Conservation (phyloP, 2,797 vertebrate species). For the Eutrigla gurnardus region DNA sequence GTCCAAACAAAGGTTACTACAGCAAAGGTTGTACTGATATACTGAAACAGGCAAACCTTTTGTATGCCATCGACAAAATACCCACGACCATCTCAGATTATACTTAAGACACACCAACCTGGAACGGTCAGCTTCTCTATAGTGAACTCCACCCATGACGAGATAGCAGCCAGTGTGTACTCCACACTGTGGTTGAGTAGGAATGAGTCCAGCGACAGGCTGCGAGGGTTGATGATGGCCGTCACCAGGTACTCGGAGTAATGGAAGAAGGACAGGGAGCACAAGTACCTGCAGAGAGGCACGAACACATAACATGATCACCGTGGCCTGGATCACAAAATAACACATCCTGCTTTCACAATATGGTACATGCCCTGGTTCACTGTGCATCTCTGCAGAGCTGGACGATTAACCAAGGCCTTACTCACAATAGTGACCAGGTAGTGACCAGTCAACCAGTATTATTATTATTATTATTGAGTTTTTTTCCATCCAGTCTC, state of each 20-base stretch:
- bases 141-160: conserved; percentile 97
- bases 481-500: no score
- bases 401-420: not conserved
- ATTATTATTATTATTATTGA: not conserved
- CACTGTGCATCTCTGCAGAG: not conserved
- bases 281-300: conserved; percentile 90
- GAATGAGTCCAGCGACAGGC: conserved; percentile 95
- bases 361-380: not conserved
- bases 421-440: not conserved
- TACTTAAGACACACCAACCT: conserved; percentile 81
- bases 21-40: not conserved
- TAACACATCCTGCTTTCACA: not conserved
- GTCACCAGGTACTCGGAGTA: conserved; percentile 98
- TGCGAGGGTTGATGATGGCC: conserved; percentile 95
- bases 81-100: no score
- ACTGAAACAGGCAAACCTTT: not conserved
- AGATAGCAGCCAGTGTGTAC: conserved; percentile 93
- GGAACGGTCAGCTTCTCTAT: conserved; percentile 92
- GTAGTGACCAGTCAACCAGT: not conserved
- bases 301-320: not conserved
- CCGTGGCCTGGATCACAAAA: not conserved
- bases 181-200: conserved; percentile 98
- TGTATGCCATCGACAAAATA: not conserved
- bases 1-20: not conserved
- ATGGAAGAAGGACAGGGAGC: conserved; percentile 96